Percentiles rank a stretch among this genome's conserved stretches.
Conservation (phyloP, 2,113 vertebrate species). For the Calyptommatus sinebrachiatus region DNA sequence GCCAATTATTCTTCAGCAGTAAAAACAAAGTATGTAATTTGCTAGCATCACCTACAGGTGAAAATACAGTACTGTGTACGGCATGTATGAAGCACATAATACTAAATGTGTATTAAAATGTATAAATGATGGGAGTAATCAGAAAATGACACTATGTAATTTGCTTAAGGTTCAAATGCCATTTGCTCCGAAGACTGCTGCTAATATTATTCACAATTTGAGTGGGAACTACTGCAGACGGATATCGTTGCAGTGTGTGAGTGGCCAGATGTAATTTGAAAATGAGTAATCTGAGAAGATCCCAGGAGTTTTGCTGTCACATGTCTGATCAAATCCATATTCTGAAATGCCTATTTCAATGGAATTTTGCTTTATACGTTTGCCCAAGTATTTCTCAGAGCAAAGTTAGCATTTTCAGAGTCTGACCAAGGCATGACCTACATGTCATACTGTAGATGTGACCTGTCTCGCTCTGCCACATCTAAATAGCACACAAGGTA, state of each 20-base stretch:
- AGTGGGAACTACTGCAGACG: slow-evolving; percentile 4
- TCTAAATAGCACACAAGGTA: no score
- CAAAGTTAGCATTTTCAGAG: not conserved
- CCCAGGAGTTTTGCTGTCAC: slow-evolving; percentile 17
- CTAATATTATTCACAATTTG: not conserved
- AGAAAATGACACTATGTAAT: not conserved
- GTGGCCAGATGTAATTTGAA: slow-evolving; percentile 1
- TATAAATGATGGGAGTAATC: slow-evolving; percentile 27
- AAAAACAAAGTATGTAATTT: slow-evolving; percentile 47
- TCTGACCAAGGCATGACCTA: not conserved
- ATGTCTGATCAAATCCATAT: slow-evolving; percentile 14
- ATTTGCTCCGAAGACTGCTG: not conserved
- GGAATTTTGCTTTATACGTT: not conserved
- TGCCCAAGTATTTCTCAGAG: not conserved
- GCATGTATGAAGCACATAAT: slow-evolving; percentile 24
- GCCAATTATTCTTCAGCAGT: slow-evolving; percentile 46
- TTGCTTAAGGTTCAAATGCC: not conserved
- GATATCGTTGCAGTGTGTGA: slow-evolving; percentile 6
- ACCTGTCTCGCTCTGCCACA: no score
- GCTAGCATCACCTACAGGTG: slow-evolving; percentile 42
- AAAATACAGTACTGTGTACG: slow-evolving; percentile 42
- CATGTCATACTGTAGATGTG: no score
- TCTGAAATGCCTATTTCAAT: not conserved
- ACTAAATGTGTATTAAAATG: slow-evolving; percentile 19
- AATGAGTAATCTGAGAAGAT: slow-evolving; percentile 13